Percentiles rank a stretch among this genome's conserved stretches.
Evolutionary conservation across 1,140 invertebrate species (phyloP).

Genomic region (Wiebesia pumilae): DNA sequence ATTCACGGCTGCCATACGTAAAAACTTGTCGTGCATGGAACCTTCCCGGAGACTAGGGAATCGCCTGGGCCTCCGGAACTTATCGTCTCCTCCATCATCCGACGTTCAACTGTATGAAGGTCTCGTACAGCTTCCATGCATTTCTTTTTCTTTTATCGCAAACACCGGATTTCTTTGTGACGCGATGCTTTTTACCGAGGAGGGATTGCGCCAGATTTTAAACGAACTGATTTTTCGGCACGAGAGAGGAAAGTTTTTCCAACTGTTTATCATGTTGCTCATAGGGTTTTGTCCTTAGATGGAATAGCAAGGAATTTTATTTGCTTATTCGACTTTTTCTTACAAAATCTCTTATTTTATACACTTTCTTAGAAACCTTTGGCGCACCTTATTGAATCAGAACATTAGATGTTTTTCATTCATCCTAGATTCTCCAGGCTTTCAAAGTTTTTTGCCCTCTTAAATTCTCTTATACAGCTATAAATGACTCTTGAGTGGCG

Average conservation of each 20-base stretch:
- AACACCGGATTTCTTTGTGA: too few species aligned
- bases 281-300: neutral
- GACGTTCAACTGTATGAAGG: neutral
- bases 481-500: neutral
- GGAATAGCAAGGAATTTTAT: neutral
- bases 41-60: neutral
- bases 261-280: neutral
- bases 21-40: neutral
- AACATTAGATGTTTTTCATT: neutral
- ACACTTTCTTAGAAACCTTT: neutral
- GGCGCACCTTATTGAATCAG: neutral
- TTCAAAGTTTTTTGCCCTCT: neutral
- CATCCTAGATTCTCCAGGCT: neutral
- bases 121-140: neutral
- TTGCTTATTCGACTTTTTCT: neutral
- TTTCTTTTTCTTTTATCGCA: neutral
- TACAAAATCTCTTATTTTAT: neutral
- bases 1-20: constrained; percentile 6
- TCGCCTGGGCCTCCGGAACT: neutral
- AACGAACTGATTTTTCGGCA: neutral
- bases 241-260: neutral
- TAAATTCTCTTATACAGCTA: neutral
- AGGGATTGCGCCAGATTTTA: neutral
- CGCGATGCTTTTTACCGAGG: neutral
- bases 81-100: neutral